Percentiles rank a stretch among this genome's conserved stretches.
phyloP scores from a whole-genome alignment of 1,140 invertebrate genomes.

The Portunus trituberculatus region DNA sequence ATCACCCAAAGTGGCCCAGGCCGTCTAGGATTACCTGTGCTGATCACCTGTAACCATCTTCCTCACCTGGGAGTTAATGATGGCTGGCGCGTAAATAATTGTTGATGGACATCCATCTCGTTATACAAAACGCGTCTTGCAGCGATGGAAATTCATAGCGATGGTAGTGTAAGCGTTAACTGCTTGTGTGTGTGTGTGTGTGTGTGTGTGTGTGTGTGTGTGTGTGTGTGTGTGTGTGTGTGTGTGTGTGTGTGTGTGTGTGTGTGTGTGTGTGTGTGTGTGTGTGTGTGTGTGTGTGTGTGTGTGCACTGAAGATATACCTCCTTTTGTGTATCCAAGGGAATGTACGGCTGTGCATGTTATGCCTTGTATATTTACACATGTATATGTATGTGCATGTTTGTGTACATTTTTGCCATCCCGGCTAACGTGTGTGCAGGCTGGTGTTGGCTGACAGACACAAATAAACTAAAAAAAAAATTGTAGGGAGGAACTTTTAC shows the following conservation, averaged over 20 bases:
- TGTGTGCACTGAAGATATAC: neutral
- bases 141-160: neutral
- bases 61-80: neutral
- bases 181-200: slow-evolving; percentile 43
- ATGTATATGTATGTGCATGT: slow-evolving; percentile 55
- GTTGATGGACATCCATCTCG: slow-evolving; percentile 27
- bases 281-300: slow-evolving; percentile 26
- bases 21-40: neutral
- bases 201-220: slow-evolving; percentile 46
- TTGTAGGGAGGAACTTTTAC: slow-evolving; percentile 12
- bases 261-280: slow-evolving; percentile 33
- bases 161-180: neutral
- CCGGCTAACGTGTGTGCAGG: neutral
- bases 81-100: neutral
- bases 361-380: slow-evolving; percentile 6
- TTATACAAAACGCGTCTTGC: neutral
- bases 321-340: slow-evolving; percentile 14
- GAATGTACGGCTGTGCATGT: slow-evolving; percentile 31
- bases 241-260: slow-evolving; percentile 29
- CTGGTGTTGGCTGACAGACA: neutral
- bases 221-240: slow-evolving; percentile 31
- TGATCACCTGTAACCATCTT: slow-evolving; percentile 33
- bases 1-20: neutral
- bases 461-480: slow-evolving; percentile 23
- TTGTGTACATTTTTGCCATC: slow-evolving; percentile 28